Evolutionary conservation across 2,113 vertebrate genomes (phyloP).

Genomic region (Rhynchomys soricoides): DNA sequence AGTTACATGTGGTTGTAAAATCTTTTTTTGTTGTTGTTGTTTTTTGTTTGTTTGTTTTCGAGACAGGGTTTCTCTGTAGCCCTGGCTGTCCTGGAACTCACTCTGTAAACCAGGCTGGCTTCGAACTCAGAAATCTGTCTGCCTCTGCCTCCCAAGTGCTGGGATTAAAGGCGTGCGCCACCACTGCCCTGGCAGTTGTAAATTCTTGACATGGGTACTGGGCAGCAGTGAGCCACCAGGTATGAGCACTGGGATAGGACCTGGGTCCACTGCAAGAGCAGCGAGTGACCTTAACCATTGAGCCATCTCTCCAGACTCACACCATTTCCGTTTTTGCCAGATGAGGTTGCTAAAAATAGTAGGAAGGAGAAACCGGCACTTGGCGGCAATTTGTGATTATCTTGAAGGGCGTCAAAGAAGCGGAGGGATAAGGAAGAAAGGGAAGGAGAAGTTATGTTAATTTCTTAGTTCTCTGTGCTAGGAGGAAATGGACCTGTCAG

Average conservation of each 20-base stretch:
- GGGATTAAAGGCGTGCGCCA: no score
- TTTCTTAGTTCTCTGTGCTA: background rate
- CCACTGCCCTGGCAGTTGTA: no score
- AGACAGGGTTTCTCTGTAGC: no score
- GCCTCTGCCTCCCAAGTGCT: no score
- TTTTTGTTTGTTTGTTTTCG: no score
- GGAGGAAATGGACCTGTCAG: background rate
- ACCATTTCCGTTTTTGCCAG: background rate
- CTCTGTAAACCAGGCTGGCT: no score
- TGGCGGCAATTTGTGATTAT: background rate
- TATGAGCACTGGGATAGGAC: background rate
- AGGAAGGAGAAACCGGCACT: background rate
- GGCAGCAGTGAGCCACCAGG: background rate
- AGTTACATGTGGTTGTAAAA: background rate
- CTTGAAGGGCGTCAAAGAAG: background rate
- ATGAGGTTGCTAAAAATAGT: background rate
- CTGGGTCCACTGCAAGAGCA: background rate
- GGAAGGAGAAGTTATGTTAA: background rate
- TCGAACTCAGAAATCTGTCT: no score
- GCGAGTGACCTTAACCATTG: background rate
- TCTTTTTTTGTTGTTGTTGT: no score
- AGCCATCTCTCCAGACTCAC: background rate
- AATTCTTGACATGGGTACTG: background rate
- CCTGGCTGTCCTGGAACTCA: no score
- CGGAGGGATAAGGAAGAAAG: background rate